phyloP scores from a whole-genome alignment of 2,888 invertebrate genomes.

The Bimastos eiseni region DNA sequence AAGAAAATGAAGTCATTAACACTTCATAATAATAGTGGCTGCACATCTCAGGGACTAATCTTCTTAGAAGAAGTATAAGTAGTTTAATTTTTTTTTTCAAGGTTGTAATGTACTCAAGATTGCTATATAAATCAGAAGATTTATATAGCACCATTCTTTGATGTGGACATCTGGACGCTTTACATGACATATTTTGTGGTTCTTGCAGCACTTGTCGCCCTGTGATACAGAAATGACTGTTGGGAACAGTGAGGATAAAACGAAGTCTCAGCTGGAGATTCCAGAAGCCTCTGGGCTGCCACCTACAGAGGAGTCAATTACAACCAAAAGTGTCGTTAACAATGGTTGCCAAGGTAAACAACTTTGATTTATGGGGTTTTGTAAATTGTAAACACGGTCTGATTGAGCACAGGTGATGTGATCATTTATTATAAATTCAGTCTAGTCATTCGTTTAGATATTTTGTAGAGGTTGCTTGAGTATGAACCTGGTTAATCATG shows the following conservation, averaged over 20 bases:
- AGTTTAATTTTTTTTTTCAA: no score
- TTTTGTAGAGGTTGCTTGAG: no score
- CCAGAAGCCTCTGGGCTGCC: not conserved
- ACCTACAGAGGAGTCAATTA: not conserved
- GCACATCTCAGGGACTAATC: no score
- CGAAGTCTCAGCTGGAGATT: not conserved
- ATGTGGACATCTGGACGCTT: not conserved
- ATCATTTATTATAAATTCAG: no score
- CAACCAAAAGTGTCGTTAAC: constrained; percentile 2
- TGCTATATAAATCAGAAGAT: no score
- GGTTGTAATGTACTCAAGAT: no score
- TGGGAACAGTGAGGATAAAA: not conserved
- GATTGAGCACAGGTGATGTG: not conserved
- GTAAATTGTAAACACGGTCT: not conserved
- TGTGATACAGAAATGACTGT: not conserved
- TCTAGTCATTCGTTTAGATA: not conserved
- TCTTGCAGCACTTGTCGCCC: not conserved
- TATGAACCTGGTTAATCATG: no score
- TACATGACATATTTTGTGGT: not conserved
- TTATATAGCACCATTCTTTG: not conserved
- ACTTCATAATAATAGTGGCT: no score
- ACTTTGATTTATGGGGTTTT: not conserved
- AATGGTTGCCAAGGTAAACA: constrained; percentile 13
- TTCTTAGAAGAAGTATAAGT: no score
- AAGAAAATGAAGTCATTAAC: no score